Percentiles rank a stretch among this genome's conserved stretches.
Evolutionary conservation across 2,113 vertebrate species (phyloP).

Genomic region (Peromyscus leucopus): DNA sequence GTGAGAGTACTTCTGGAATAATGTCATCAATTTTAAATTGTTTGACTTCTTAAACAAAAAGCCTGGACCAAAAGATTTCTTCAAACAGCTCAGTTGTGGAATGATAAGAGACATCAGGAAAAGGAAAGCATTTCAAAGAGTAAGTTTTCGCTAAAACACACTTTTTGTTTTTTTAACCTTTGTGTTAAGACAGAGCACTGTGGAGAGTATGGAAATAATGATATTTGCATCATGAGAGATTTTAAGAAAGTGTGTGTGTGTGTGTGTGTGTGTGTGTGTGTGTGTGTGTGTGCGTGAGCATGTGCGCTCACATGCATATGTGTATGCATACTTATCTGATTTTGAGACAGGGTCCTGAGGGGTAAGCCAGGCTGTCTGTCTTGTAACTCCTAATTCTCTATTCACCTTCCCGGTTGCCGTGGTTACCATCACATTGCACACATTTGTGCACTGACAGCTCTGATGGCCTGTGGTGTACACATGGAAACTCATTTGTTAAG

Average conservation of each 20-base stretch:
- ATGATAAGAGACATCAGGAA: neutral
- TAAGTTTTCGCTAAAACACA: neutral
- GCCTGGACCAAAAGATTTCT: neutral
- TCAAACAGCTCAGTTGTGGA: neutral
- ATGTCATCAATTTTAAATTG: neutral
- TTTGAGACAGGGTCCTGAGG: neutral
- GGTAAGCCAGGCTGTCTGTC: neutral
- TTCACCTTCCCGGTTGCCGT: neutral
- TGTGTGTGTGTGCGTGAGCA: fast-evolving
- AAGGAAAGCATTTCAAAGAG: neutral
- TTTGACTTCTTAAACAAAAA: neutral
- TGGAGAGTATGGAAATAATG: neutral
- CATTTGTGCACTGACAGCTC: neutral
- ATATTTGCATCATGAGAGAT: neutral
- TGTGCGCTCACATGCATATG: neutral
- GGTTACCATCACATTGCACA: neutral
- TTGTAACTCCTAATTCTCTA: neutral
- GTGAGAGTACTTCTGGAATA: neutral
- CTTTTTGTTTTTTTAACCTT: neutral
- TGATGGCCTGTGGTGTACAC: neutral
- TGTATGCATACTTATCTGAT: neutral
- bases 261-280: neutral
- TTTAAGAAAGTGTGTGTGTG: neutral
- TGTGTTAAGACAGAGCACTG: neutral
- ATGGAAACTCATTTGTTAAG: neutral